These are phyloP conservation scores for Enteromius radiatus DNA, from an alignment of 2,797 vertebrate species.

Conservation along the genomic window DNA sequence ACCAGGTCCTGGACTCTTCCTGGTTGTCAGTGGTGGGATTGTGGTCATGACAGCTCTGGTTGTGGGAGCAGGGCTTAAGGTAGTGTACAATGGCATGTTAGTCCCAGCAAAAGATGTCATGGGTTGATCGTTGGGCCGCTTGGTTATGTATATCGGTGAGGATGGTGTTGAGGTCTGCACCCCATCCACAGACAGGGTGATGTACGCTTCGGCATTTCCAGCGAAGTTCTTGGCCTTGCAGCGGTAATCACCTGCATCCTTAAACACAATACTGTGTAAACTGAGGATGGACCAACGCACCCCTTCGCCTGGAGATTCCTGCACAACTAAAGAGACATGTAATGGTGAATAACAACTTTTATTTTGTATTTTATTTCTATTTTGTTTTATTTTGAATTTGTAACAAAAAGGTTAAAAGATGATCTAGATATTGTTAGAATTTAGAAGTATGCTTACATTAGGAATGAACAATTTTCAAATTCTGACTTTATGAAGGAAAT, in stretches of 20 bases:
- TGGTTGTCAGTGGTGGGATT: constrained; percentile 42
- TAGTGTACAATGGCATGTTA: constrained; percentile 49
- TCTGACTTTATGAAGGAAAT: not conserved
- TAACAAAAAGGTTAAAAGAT: not conserved
- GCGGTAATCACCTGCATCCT: constrained; percentile 90
- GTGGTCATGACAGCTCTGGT: constrained; percentile 44
- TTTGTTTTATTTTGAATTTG: not conserved
- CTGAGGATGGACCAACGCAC: constrained; percentile 95
- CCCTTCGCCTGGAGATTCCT: constrained; percentile 92
- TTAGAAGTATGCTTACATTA: not conserved
- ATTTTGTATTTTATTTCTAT: not conserved
- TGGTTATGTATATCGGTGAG: constrained; percentile 63
- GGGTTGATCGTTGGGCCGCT: constrained; percentile 57
- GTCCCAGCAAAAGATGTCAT: constrained; percentile 58
- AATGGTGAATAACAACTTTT: not conserved
- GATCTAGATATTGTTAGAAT: not conserved
- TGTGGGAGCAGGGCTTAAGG: constrained; percentile 40
- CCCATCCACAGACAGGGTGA: constrained; percentile 85
- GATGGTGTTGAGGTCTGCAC: constrained; percentile 72
- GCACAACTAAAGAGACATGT: constrained; percentile 79
- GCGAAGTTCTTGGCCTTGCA: constrained; percentile 95
- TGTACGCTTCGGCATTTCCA: constrained; percentile 84
- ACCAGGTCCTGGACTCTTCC: constrained; percentile 38
- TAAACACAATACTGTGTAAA: constrained; percentile 84
- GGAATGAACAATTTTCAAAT: not conserved